Base-by-base conservation (phyloP, 2,888 invertebrate genomes). In the Lasioglossum malachurum region DNA sequence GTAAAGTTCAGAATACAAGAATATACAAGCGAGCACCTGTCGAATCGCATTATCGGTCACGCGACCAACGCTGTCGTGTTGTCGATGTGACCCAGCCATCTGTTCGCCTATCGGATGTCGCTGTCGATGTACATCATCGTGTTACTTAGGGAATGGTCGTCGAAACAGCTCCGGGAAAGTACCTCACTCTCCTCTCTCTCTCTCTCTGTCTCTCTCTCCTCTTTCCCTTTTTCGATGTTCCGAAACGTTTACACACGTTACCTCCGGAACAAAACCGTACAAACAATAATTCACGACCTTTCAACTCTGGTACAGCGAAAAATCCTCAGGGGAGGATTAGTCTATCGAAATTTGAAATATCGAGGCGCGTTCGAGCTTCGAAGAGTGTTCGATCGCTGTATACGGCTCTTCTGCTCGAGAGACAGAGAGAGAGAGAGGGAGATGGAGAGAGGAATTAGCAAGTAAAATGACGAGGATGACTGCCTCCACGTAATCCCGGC, bases 11-110 rank as follows among this genome's bases (percentile, higher is more conserved):
- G 72, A 89, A 89, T 83, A 79, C 85, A 84, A 90, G 91, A 90
- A 88, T 89, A 83, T 78, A 81, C 81, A 83, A 83, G 82, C 46
- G 87, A 86, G 87, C 88, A 88, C 83, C 90, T 88, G 88, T 90
- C 90, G 91, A 86, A 90, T 89, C 87, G 84, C 82, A 90, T 90
- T 91, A 91, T 90, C 86, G 80, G 83, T 81, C 91, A 87, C 83
- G 81, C 75, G 75, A 85, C 74, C 67, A 46, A 78, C 81, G 72
- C 49, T 41, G 73, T 86, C 57, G 74, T 78, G 84, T 80, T 87
- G 78, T 79, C 84, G 84, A 84, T 77, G 79, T 64, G 79, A 87
- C 80, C 82, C 46, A 57, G 75, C 84, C 87, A 87, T 84, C 87
- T 87, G 87, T 83, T 80, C 80, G 41, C 75, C 79, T 77, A 79